phyloP scores from a whole-genome alignment of 1,140 invertebrate genomes.

The Holcopasites calliopsidis region DNA sequence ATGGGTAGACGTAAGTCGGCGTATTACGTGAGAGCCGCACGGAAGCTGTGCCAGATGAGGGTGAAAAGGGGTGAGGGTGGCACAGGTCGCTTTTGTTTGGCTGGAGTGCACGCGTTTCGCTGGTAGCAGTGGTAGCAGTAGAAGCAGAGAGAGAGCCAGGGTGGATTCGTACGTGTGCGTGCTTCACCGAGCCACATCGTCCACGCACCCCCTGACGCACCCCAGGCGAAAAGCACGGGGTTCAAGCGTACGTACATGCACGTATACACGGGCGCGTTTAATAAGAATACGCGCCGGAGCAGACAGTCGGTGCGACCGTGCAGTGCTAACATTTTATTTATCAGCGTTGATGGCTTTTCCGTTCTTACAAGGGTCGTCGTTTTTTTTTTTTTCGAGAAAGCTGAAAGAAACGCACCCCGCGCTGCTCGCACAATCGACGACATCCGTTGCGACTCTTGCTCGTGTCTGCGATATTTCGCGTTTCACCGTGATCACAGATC shows the following conservation, averaged over 20 bases:
- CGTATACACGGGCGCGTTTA: constrained; percentile 47
- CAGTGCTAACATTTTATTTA: constrained; percentile 76
- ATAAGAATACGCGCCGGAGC: constrained; percentile 67
- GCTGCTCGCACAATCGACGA: constrained; percentile 40
- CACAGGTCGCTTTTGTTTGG: constrained; percentile 70
- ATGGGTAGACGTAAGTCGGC: constrained; percentile 34
- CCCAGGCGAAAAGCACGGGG: constrained; percentile 47
- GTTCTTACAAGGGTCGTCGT: constrained; percentile 64
- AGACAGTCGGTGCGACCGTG: constrained; percentile 61
- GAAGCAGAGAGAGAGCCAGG: constrained; percentile 17
- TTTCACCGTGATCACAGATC: background rate
- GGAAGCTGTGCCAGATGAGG: constrained; percentile 53
- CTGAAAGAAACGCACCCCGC: constrained; percentile 58
- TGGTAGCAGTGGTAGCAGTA: constrained; percentile 47
- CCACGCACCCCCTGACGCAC: constrained; percentile 51
- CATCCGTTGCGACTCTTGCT: constrained; percentile 19
- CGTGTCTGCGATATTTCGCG: constrained; percentile 5
- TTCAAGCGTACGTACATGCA: constrained; percentile 40
- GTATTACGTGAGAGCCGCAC: constrained; percentile 46
- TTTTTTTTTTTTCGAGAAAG: constrained; percentile 59
- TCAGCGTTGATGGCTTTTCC: constrained; percentile 76
- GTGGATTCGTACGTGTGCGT: constrained; percentile 41
- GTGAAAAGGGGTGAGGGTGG: constrained; percentile 49
- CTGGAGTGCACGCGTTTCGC: constrained; percentile 69
- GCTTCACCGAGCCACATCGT: constrained; percentile 32